Conservation (phyloP, 2,113 vertebrate genomes). For the Lanius collurio region DNA sequence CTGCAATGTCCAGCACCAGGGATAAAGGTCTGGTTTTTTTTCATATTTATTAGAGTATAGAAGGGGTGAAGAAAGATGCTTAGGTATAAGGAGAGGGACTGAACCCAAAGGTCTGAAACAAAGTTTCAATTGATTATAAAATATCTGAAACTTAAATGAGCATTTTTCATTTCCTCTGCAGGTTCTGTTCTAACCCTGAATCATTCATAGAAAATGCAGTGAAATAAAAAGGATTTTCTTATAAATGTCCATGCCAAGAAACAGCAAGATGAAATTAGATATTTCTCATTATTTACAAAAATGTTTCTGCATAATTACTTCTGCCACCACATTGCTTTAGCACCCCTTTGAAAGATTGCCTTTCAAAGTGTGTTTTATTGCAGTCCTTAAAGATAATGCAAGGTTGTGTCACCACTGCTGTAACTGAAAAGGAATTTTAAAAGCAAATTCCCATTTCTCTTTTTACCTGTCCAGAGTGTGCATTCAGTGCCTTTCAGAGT, state of each 20-base stretch:
- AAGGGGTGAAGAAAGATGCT: not conserved
- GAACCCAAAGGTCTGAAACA: not conserved
- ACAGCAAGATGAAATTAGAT: not conserved
- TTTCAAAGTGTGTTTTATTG: not conserved
- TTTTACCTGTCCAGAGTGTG: not conserved
- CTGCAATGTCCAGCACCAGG: not conserved
- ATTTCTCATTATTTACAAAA: slow-evolving; percentile 20
- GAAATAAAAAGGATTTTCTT: not conserved
- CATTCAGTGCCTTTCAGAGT: not conserved
- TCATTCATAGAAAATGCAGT: not conserved
- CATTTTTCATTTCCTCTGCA: not conserved
- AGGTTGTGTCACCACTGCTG: not conserved
- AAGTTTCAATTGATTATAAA: not conserved
- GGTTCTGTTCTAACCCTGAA: not conserved
- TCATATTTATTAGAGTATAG: not conserved
- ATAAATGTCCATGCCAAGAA: not conserved
- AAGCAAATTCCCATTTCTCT: not conserved
- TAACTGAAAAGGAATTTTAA: not conserved
- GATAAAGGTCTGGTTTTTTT: not conserved
- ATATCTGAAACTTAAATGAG: not conserved
- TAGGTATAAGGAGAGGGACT: not conserved
- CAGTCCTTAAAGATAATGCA: not conserved
- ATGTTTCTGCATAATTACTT: slow-evolving; percentile 14
- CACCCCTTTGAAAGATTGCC: not conserved
- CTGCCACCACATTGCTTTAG: not conserved